A percentile compares a stretch with the other conserved stretches of the same genome.
phyloP scores from a whole-genome alignment of 1,140 invertebrate genomes.

The Anthonomus grandis region DNA sequence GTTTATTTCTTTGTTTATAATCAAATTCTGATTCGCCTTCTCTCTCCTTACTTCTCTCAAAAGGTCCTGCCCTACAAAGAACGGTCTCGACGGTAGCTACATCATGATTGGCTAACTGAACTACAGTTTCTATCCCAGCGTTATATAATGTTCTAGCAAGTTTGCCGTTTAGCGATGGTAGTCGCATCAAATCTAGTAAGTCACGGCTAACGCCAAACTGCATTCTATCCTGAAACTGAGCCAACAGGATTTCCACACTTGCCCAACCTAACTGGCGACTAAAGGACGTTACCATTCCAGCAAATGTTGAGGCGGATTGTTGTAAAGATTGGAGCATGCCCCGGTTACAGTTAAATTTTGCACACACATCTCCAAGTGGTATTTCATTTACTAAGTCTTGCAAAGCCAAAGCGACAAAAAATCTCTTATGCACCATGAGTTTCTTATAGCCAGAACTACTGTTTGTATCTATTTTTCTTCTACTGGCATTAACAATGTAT shows the following conservation, averaged over 20 bases:
- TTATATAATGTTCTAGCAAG: constrained; percentile 82
- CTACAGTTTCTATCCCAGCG: constrained; percentile 75
- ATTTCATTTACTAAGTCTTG: constrained; percentile 92
- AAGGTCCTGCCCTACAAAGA: constrained; percentile 75
- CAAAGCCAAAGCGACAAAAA: constrained; percentile 89
- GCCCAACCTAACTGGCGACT: constrained; percentile 88
- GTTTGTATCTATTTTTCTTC: constrained; percentile 52
- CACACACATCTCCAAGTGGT: constrained; percentile 71
- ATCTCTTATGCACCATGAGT: constrained; percentile 61
- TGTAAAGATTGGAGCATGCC: constrained; percentile 91
- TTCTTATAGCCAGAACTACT: constrained; percentile 35
- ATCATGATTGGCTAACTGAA: constrained; percentile 73
- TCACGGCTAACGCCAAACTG: constrained; percentile 93
- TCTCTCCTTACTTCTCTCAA: constrained; percentile 73
- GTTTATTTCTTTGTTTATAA: constrained; percentile 62
- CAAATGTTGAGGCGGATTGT: constrained; percentile 93
- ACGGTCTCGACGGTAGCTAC: constrained; percentile 69
- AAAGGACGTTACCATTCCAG: constrained; percentile 62
- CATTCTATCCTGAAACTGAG: constrained; percentile 89
- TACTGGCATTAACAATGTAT: constrained; percentile 79
- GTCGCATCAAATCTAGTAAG: constrained; percentile 84
- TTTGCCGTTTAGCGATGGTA: constrained; percentile 80
- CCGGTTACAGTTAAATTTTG: constrained; percentile 81
- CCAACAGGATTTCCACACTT: constrained; percentile 83
- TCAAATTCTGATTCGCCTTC: constrained; percentile 70